These are phyloP conservation scores for Watsonalla cultraria DNA, from an alignment of 2,888 invertebrate genomes.

Conservation along the genomic window DNA sequence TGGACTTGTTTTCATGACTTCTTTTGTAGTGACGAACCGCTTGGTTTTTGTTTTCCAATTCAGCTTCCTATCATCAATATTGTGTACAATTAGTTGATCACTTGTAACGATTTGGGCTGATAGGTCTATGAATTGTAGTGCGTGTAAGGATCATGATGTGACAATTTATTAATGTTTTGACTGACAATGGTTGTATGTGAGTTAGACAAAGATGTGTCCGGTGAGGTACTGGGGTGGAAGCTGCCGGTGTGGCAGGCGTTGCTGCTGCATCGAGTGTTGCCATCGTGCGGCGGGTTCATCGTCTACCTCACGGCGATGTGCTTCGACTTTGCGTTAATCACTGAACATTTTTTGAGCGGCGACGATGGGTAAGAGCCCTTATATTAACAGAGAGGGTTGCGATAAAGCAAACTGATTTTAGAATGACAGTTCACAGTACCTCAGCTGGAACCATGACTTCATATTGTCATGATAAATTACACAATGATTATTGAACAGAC, in stretches of 20 bases:
- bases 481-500: no score
- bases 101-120: no score
- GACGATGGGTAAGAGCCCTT: constrained; percentile 71
- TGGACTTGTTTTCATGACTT: constrained; percentile 25
- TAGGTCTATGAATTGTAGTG: neutral
- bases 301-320: constrained; percentile 83
- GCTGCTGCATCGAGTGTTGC: constrained; percentile 59
- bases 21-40: constrained; percentile 36
- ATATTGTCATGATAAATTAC: no score
- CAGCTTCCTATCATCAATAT: neutral
- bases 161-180: constrained; percentile 7
- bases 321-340: constrained; percentile 82
- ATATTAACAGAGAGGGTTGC: neutral
- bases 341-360: constrained; percentile 80
- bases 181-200: constrained; percentile 64
- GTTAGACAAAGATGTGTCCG: constrained; percentile 59
- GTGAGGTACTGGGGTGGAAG: constrained; percentile 61
- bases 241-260: constrained; percentile 66
- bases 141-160: constrained; percentile 8
- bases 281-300: constrained; percentile 74
- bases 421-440: no score
- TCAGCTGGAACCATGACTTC: no score
- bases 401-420: no score
- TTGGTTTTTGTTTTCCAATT: neutral
- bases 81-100: neutral